Evolutionary conservation across 1,140 invertebrate genomes (phyloP).

Genomic region (Penaeus vannamei): DNA sequence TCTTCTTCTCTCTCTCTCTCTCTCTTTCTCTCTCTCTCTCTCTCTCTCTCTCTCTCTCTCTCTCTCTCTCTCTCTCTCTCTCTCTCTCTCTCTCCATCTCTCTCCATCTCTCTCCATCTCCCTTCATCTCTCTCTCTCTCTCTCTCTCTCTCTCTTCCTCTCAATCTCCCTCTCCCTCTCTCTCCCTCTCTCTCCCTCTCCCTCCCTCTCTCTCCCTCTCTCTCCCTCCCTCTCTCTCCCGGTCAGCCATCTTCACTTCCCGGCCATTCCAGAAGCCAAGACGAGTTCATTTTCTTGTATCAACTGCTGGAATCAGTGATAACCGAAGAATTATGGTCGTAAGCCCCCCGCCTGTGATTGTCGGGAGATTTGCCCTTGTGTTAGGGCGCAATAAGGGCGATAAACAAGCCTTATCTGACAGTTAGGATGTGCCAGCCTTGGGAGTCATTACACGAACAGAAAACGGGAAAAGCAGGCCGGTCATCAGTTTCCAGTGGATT

Average conservation of each 20-base stretch:
- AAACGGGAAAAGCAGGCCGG: not conserved
- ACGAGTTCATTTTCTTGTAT: slow-evolving; percentile 60
- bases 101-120: too few relatives aligned
- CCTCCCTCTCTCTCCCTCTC: too few relatives aligned
- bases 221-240: not conserved
- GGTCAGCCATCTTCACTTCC: not conserved
- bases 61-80: too few relatives aligned
- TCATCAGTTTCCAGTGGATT: slow-evolving; percentile 1
- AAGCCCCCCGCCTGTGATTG: slow-evolving; percentile 43
- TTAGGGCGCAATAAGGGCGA: slow-evolving; percentile 48
- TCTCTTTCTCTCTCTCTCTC: too few relatives aligned
- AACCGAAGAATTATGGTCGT: slow-evolving; percentile 41
- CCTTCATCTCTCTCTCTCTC: too few relatives aligned
- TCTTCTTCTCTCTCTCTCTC: too few relatives aligned
- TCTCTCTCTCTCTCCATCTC: too few relatives aligned
- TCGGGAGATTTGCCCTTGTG: slow-evolving; percentile 55
- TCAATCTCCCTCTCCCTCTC: too few relatives aligned
- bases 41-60: too few relatives aligned
- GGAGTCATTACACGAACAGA: slow-evolving; percentile 43
- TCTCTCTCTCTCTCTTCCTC: too few relatives aligned
- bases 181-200: too few relatives aligned
- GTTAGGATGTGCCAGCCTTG: slow-evolving; percentile 36
- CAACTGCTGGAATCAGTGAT: slow-evolving; percentile 58
- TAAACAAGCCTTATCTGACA: slow-evolving; percentile 52
- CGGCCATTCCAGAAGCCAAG: slow-evolving; percentile 26